Evolutionary conservation across 2,113 vertebrate species (phyloP).

Genomic region (Catharus bicknelli): DNA sequence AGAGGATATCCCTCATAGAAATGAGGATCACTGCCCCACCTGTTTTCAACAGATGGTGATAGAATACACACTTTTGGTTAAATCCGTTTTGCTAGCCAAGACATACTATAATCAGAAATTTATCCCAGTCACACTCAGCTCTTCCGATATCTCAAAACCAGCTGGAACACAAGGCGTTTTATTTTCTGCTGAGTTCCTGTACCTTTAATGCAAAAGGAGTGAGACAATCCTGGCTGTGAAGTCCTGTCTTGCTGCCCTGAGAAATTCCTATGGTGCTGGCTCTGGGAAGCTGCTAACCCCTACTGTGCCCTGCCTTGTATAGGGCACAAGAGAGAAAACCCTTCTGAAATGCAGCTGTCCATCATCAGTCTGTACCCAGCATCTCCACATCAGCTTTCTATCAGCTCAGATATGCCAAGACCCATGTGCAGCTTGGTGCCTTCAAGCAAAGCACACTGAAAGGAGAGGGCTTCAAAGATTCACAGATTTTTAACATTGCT

Average conservation of each 20-base stretch:
- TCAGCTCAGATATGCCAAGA: background rate
- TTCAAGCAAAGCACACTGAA: background rate
- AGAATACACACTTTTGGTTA: too few species aligned
- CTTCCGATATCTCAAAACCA: background rate
- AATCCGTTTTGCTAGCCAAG: too few species aligned
- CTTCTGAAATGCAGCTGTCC: background rate
- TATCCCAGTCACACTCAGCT: background rate
- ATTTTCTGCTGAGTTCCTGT: background rate
- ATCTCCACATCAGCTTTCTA: background rate
- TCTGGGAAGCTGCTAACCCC: background rate
- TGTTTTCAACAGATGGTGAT: too few species aligned
- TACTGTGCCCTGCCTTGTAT: too few species aligned
- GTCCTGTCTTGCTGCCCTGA: background rate
- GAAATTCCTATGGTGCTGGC: rapidly evolving
- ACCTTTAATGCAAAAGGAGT: background rate
- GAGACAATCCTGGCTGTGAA: background rate
- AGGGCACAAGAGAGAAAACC: background rate
- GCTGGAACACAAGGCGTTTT: background rate
- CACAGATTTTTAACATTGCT: background rate
- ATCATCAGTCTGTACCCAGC: rapidly evolving
- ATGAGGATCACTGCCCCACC: too few species aligned
- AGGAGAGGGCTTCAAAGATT: background rate
- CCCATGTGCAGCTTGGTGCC: rapidly evolving
- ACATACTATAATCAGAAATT: background rate
- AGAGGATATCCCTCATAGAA: too few species aligned